A percentile compares a stretch with the other conserved stretches of the same genome.
Conservation (phyloP, 2,888 invertebrate genomes). For the Thyatira batis region DNA sequence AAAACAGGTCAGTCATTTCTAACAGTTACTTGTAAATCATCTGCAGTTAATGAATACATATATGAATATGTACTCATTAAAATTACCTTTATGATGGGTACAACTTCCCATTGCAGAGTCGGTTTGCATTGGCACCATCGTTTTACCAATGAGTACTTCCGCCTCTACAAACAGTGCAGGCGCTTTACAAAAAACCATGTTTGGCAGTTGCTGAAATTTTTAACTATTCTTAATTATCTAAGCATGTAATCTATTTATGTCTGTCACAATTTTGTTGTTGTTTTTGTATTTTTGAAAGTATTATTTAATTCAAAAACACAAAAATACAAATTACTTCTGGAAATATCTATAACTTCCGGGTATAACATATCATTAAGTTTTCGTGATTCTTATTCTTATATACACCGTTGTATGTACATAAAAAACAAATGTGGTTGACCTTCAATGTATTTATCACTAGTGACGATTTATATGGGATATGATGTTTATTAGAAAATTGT, state of each 20-base stretch:
- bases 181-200: too few relatives aligned
- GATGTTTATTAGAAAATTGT: background rate
- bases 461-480: background rate
- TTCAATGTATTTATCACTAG: background rate
- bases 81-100: too few relatives aligned
- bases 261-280: background rate
- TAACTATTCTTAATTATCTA: background rate
- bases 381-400: background rate
- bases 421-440: background rate
- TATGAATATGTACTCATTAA: too few relatives aligned
- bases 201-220: background rate
- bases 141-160: too few relatives aligned
- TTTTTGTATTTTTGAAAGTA: background rate
- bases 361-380: background rate
- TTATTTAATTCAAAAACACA: background rate
- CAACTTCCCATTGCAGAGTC: too few relatives aligned
- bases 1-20: background rate
- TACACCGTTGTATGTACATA: background rate
- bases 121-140: too few relatives aligned
- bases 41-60: too few relatives aligned
- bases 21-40: too few relatives aligned
- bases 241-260: background rate
- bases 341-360: background rate
- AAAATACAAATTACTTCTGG: background rate
- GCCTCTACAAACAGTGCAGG: too few relatives aligned